Evolutionary conservation across 2,113 vertebrate genomes (phyloP), one percentile per base, ranked within the genome.

Genomic region (Microcebus lehilahytsara): DNA sequence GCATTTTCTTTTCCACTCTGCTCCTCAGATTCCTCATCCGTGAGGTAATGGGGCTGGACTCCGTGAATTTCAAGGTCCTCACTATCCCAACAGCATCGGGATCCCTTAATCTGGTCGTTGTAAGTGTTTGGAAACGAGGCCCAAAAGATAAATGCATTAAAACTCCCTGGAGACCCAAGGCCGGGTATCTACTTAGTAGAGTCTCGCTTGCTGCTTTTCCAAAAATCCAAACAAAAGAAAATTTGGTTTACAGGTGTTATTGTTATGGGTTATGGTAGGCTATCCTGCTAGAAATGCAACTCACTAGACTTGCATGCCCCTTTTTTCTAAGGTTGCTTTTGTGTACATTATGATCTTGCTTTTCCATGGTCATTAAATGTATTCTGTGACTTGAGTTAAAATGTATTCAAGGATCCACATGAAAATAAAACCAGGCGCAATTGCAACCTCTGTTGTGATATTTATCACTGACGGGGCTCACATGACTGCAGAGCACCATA

Each of bases 381-480:
- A 95, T 97, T 96, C 96, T 98, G 95, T 96, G 97, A 95, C 95
- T 97, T 96, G 93, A 98, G 86, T 96, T 97, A 98, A 97, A 97
- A 91, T 60, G 60, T 89, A 98, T 86, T 97, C 95, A 97, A 94
- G 74, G 71, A 96, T 97, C 95, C 97, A 95, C 75, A 95, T 66
- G 97, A 98, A 98, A 98, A 98, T 98, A 97, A 98, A 98, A 96
- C 96, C 98, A 98, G 97, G 98, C 98, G 85, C 96, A 46, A 46
- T 91, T 97, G 97, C 96, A 98, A 97, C 71, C 49, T 84, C 97
- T 97, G 67, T 98, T 96, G 96, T 98, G 97, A 98, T 98, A 98
- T 98, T 98, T 98, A 98, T 98, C 98, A 98, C 97, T 97, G 97
- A 98, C 97, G 97, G 96, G 69, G 96, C 97, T 98, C 98, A 96